These are phyloP conservation scores for Poeciliopsis gracilis DNA, from an alignment of 2,797 vertebrate species.

Conservation along the genomic window DNA sequence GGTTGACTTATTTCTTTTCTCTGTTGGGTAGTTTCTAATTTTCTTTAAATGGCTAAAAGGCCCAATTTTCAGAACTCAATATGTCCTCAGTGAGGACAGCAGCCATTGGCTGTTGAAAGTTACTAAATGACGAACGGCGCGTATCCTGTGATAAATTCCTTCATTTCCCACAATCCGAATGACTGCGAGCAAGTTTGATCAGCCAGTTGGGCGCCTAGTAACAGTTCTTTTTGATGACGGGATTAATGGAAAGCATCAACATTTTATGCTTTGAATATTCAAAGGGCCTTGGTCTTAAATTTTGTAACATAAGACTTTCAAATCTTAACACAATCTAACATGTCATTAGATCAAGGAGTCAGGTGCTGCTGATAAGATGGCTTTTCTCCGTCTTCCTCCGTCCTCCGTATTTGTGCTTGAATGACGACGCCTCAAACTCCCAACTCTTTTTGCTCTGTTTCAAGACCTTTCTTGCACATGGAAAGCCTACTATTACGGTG, in stretches of 20 bases:
- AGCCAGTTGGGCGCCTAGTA: no score
- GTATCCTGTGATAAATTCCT: no score
- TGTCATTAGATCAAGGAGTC: neutral
- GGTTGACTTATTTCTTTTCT: neutral
- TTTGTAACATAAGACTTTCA: neutral
- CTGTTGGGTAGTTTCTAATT: neutral
- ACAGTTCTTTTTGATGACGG: neutral
- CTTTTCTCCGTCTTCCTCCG: neutral
- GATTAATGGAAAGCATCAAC: neutral
- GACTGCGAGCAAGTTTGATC: no score
- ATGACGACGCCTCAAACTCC: neutral
- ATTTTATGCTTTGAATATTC: neutral
- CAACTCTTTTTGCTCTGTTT: neutral
- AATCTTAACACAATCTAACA: neutral
- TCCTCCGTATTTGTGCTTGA: no score
- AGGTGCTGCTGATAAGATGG: neutral
- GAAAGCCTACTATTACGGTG: no score
- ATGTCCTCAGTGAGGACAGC: neutral
- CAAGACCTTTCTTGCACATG: neutral
- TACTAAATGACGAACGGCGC: neutral
- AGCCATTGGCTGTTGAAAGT: neutral
- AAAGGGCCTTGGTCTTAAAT: neutral
- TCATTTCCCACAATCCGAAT: no score
- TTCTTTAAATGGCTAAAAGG: constrained; percentile 63
- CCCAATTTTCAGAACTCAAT: neutral